Conservation (phyloP, 2,797 vertebrate species). For the Poecilia velifera region DNA sequence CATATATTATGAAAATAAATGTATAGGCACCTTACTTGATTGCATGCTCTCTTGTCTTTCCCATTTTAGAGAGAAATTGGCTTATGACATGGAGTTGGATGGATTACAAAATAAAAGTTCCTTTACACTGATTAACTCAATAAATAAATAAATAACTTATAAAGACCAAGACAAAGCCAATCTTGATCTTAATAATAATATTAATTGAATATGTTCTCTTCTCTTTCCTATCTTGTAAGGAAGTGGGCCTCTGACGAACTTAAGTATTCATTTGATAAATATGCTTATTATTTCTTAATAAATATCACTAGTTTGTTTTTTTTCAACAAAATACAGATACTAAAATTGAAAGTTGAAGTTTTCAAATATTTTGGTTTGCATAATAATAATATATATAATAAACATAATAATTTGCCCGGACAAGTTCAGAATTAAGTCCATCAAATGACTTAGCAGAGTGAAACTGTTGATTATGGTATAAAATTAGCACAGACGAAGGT, state of each 20-base stretch:
- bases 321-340: not conserved
- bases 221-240: not conserved
- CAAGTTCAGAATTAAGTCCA: not conserved
- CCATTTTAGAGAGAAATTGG: not conserved
- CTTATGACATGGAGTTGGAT: not conserved
- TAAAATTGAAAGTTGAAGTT: too few species aligned
- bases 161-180: not conserved
- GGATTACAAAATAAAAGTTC: not conserved
- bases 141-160: not conserved
- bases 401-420: not conserved
- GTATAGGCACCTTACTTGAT: not conserved
- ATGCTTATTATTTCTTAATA: not conserved
- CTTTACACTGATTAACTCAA: not conserved
- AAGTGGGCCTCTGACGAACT: not conserved
- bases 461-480: not conserved
- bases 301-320: not conserved
- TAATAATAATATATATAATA: not conserved
- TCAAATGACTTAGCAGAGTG: not conserved
- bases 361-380: too few species aligned
- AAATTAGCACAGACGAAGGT: constrained; percentile 2
- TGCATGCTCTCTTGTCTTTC: too few species aligned
- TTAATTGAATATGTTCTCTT: not conserved
- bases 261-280: not conserved
- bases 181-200: too few species aligned
- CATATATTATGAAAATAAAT: not conserved